phyloP scores from a whole-genome alignment of 1,140 invertebrate species.

The Diprion similis region DNA sequence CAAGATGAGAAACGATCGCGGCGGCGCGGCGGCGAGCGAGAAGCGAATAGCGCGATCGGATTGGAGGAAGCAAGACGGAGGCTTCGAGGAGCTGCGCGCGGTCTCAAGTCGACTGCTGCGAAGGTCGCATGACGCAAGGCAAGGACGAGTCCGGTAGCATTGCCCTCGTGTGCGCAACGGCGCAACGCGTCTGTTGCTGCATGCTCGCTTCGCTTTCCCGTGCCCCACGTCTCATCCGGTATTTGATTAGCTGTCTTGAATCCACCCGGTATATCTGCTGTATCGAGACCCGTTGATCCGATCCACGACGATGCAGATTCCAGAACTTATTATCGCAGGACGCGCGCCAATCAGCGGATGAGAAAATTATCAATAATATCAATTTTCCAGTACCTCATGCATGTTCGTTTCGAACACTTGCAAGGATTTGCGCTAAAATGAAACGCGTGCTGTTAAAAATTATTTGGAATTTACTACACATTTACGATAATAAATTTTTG shows the following conservation, averaged over 20 bases:
- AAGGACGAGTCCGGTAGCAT: slow-evolving; percentile 6
- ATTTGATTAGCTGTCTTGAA: neutral
- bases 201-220: neutral
- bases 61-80: neutral
- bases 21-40: neutral
- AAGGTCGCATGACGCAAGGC: slow-evolving; percentile 4
- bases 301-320: no score
- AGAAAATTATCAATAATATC: no score
- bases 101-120: neutral
- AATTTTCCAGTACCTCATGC: no score
- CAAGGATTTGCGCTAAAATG: no score
- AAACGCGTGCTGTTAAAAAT: no score
- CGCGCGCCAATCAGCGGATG: no score
- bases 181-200: neutral
- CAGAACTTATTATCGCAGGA: no score
- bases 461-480: no score
- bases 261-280: neutral
- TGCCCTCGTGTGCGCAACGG: neutral
- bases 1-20: slow-evolving; percentile 1
- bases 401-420: no score
- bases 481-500: no score
- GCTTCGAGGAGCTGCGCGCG: neutral
- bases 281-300: no score
- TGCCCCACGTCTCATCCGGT: neutral
- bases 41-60: neutral